phyloP scores from a whole-genome alignment of 2,888 invertebrate species.

The Clusia tigrina region DNA sequence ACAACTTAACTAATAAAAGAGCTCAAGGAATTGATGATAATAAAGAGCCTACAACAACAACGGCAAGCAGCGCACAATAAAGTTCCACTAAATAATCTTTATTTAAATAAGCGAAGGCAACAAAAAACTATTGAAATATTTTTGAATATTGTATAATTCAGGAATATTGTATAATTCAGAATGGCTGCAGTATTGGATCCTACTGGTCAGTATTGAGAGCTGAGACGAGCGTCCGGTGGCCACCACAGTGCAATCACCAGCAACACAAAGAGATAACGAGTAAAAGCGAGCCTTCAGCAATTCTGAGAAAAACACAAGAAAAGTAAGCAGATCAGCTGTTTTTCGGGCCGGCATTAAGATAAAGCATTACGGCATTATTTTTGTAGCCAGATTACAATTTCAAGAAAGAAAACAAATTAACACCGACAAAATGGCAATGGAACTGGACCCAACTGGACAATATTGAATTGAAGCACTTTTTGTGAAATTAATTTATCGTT shows the following conservation, averaged over 20 bases:
- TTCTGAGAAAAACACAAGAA: background rate
- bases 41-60: conserved; percentile 53
- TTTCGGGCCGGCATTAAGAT: conserved; percentile 12
- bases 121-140: conserved; percentile 41
- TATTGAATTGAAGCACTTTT: conserved; percentile 43
- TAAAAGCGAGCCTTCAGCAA: conserved; percentile 16
- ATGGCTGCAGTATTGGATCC: conserved; percentile 62
- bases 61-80: conserved; percentile 25
- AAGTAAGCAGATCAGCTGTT: conserved; percentile 28
- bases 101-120: conserved; percentile 46
- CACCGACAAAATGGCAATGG: conserved; percentile 51
- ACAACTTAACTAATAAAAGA: conserved; percentile 46
- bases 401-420: too few species aligned
- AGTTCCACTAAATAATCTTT: conserved; percentile 21
- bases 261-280: background rate
- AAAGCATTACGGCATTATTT: conserved; percentile 8
- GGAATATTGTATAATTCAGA: conserved; percentile 40
- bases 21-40: conserved; percentile 43
- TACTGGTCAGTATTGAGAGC: conserved; percentile 60
- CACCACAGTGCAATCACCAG: too few species aligned
- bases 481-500: conserved; percentile 2
- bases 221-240: conserved; percentile 9
- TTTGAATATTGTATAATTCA: conserved; percentile 32
- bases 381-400: conserved; percentile 15
- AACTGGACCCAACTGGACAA: conserved; percentile 63